Base-by-base conservation (phyloP, 2,888 invertebrate genomes). In the Chirona hameri region DNA sequence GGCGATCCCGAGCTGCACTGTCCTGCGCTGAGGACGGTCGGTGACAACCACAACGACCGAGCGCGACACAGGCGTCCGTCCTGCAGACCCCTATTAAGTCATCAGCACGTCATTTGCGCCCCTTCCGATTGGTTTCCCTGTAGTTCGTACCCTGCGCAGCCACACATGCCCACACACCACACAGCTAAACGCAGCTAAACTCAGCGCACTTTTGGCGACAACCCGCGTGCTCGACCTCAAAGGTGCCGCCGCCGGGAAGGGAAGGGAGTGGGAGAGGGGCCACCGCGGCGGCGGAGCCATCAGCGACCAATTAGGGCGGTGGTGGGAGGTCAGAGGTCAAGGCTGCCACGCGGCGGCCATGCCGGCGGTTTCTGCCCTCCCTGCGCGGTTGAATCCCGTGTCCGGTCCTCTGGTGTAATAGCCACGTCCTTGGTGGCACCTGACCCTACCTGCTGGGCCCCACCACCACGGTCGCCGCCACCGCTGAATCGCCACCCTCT, bases 61-160 rank as follows among this genome's bases (percentile, higher is more conserved):
- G 39, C 72, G 29, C 5, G 29, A 18, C 18, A 72, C 29, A 31
- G 18, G 5, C 3, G 1, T 0, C 24, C 31, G 15, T 15, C 4
- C 76, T 4, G 0, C 76, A 24, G 9, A 29, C 29, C 1, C 31
- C 18, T 0, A 76, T 39, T 76, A 76, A 39, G 76, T 27, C 14
- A 76, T 76, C 29, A 76, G 15, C 39, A 39, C 69, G 76, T 29
- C 29, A 24, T 76, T 76, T 21, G 39, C 2, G n/a, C 39, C 39
- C 21, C 39, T 76, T 76, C 76, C 76, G 76, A 76, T 76, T 76
- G 76, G 39, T 76, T 76, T 76, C 76, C 12, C 1, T 39, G 76
- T 76, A 76, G 21, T 29, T 29, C 21, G 39, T 31, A 39, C 27
- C 39, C 5, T 21, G 15, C 31, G 72, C 24, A 18, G 31, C 31